phyloP scores from a whole-genome alignment of 2,888 invertebrate genomes.

The Antheraea assamensis region DNA sequence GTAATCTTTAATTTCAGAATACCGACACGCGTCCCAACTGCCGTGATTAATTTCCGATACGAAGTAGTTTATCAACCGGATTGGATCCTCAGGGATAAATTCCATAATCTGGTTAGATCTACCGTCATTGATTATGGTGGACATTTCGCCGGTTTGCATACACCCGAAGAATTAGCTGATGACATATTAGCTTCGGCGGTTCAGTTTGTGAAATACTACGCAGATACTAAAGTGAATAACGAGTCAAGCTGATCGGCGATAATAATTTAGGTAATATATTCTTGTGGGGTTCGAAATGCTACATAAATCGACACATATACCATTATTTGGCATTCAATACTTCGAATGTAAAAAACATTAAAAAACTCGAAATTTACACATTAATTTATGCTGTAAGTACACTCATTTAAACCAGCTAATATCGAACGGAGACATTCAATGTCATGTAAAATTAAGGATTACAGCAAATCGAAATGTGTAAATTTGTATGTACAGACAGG shows the following conservation, averaged over 20 bases:
- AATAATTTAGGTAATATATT: not conserved
- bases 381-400: not conserved
- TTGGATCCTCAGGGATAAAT: slow-evolving; percentile 83
- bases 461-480: not conserved
- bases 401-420: not conserved
- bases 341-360: not conserved
- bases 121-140: slow-evolving; percentile 87
- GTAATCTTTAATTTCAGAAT: slow-evolving; percentile 75
- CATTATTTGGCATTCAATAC: not conserved
- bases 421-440: not conserved
- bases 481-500: not conserved
- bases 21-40: slow-evolving; percentile 86
- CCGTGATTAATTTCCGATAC: slow-evolving; percentile 87
- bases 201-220: slow-evolving; percentile 55
- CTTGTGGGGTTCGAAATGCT: not conserved
- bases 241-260: slow-evolving; percentile 23
- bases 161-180: slow-evolving; percentile 85
- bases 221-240: slow-evolving; percentile 17
- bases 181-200: slow-evolving; percentile 75
- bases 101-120: slow-evolving; percentile 85
- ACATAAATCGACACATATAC: not conserved
- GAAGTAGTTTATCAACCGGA: slow-evolving; percentile 86
- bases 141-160: slow-evolving; percentile 93
- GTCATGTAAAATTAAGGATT: not conserved
- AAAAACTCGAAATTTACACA: slow-evolving; percentile 2